Evolutionary conservation across 2,797 vertebrate genomes (phyloP), one percentile per base, ranked within the genome.

Genomic region (Anguilla obscura): DNA sequence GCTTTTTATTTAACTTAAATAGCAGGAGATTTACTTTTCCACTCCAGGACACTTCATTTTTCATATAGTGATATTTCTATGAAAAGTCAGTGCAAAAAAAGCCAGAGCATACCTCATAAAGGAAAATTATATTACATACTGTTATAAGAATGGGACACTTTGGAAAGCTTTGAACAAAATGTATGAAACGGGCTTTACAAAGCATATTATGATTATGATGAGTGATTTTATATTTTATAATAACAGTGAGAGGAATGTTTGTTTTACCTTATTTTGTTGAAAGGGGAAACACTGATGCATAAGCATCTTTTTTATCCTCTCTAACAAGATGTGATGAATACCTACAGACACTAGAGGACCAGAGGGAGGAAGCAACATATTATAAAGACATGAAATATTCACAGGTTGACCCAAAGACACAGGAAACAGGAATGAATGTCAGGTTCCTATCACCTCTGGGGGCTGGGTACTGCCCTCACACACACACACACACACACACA

Each of bases 391-490:
- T 76, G 33, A 76, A 4, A 76, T 33, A 76, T 36, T 69, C 63
- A 36, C n/a, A 63, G 60, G 5, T 24, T 3, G 5, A 10, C 21
- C 71, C n/a, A 27, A 24, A 69, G 71, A 18, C 30, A 76, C 71
- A 36, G 71, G 71, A 76, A 76, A 24, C 30, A 58, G 69, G 24
- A 54, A 27, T 58, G 76, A 63, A 52, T 33, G 33, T 79, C 86
- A 83, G 58, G 45, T 76, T 76, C 69, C 60, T 36, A 79, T 45
- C 8, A 63, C 36, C 60, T 86, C 69, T 56, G 86, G 27, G 50
- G 16, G 30, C 6, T n/a, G 27, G 40, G 18, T 85, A 10, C 84
- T 40, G 2, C 30, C 27, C 36, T 33, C 54, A 36, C 86, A 56
- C 48, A 79, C 45, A 63, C 84, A 36, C 10, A 48, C 58, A 58